phyloP scores from a whole-genome alignment of 2,888 invertebrate genomes.

The Pherbina coryleti region DNA sequence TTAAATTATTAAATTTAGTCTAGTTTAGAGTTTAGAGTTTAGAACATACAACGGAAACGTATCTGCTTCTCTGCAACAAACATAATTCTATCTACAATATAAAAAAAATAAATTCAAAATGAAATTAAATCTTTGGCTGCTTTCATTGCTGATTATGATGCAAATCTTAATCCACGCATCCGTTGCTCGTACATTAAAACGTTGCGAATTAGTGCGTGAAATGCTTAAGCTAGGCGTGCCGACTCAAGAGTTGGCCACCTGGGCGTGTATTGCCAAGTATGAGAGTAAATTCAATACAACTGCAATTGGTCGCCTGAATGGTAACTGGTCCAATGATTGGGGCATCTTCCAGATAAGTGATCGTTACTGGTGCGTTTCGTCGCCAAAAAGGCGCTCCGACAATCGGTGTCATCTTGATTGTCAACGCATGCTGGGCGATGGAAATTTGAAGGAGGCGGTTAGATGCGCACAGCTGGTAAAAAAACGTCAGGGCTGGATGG shows the following conservation, averaged over 20 bases:
- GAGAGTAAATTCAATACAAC: constrained; percentile 70
- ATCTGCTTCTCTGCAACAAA: too few species aligned
- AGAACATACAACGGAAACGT: neutral
- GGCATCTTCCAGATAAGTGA: constrained; percentile 61
- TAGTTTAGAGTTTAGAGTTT: neutral
- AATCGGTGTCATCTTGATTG: constrained; percentile 58
- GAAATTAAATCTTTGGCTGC: too few species aligned
- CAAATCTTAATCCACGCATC: neutral
- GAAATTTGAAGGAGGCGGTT: constrained; percentile 51
- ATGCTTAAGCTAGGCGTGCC: constrained; percentile 54
- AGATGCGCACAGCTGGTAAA: constrained; percentile 56
- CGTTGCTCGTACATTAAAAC: constrained; percentile 45
- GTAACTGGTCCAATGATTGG: constrained; percentile 68
- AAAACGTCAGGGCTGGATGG: constrained; percentile 55
- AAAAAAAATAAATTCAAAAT: too few species aligned
- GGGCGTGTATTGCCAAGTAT: constrained; percentile 71
- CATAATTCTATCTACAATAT: too few species aligned
- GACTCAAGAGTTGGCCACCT: constrained; percentile 50
- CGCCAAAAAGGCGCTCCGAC: constrained; percentile 46
- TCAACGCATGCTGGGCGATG: constrained; percentile 51
- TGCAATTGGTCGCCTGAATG: constrained; percentile 66
- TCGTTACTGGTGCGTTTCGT: constrained; percentile 59
- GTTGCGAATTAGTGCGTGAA: constrained; percentile 57
- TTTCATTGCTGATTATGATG: too few species aligned
- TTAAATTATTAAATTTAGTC: constrained; percentile 6